These are phyloP conservation scores for Machimus rusticus DNA, from an alignment of 2,888 invertebrate species.

Conservation along the genomic window DNA sequence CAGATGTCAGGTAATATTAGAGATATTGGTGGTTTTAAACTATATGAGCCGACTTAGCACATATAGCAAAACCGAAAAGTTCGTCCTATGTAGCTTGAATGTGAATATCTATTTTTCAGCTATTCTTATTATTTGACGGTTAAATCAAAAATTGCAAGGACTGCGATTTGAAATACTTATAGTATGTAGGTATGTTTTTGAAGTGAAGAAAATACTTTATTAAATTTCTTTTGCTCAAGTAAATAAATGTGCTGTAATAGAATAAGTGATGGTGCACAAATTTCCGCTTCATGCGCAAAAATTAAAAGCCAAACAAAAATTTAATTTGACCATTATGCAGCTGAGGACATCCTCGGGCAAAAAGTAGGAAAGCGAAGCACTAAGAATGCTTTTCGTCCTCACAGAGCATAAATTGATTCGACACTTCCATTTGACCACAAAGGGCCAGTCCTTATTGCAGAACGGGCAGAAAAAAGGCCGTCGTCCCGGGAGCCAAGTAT, in stretches of 20 bases:
- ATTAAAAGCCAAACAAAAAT: neutral
- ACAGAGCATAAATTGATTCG: neutral
- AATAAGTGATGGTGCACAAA: no score
- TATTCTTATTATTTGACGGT: no score
- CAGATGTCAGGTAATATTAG: no score
- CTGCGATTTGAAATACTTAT: no score
- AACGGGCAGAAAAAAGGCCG: neutral
- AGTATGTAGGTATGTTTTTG: no score
- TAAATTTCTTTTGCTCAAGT: neutral
- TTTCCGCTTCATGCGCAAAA: neutral
- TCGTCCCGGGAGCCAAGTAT: neutral
- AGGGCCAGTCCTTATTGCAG: neutral
- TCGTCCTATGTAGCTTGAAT: no score
- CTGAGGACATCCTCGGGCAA: neutral
- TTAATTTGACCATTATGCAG: neutral
- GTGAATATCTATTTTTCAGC: no score
- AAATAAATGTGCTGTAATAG: neutral
- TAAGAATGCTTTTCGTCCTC: neutral
- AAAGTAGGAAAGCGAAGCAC: neutral
- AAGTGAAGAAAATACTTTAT: no score
- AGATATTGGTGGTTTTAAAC: no score
- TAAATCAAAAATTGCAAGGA: no score
- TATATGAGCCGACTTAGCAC: no score
- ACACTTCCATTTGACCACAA: constrained; percentile 14
- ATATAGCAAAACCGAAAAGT: no score